A percentile compares a stretch with the other conserved stretches of the same genome.
Conservation (phyloP, 2,888 invertebrate species). For the Steromphala cineraria region DNA sequence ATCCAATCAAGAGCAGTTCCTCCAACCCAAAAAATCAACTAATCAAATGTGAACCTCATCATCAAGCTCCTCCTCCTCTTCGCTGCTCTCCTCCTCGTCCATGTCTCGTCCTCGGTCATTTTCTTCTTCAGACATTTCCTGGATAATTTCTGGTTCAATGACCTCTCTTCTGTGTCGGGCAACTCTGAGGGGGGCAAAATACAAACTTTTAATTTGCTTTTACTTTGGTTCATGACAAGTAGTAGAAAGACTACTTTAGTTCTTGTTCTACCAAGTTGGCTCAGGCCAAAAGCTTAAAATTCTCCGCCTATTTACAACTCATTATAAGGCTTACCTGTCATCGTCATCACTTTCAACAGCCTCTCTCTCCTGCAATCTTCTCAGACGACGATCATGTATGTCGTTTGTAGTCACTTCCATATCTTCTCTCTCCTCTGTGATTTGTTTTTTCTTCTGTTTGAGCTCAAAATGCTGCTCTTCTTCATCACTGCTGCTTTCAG, state of each 20-base stretch:
- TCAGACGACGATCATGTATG: slow-evolving; percentile 88
- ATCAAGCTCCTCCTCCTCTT: slow-evolving; percentile 73
- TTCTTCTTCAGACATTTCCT: slow-evolving; percentile 80
- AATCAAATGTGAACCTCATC: slow-evolving; percentile 62
- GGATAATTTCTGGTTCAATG: slow-evolving; percentile 79
- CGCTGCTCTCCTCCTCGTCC: slow-evolving; percentile 63
- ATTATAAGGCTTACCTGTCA: slow-evolving; percentile 38
- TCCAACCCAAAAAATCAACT: no score
- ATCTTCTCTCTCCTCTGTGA: slow-evolving; percentile 45
- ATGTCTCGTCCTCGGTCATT: slow-evolving; percentile 53
- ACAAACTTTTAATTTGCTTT: no score
- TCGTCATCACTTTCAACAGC: slow-evolving; percentile 69
- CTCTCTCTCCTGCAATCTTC: slow-evolving; percentile 80
- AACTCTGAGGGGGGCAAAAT: slow-evolving; percentile 62
- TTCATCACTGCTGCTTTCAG: slow-evolving; percentile 84
- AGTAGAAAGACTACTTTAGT: no score
- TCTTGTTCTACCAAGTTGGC: no score
- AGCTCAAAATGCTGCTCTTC: slow-evolving; percentile 83
- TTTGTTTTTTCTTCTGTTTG: slow-evolving; percentile 15
- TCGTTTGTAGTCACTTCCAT: slow-evolving; percentile 63
- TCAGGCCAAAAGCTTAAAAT: no score
- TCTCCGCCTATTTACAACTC: no score
- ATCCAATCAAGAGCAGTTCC: no score
- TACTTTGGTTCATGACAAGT: no score
- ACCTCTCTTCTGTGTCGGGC: slow-evolving; percentile 68